Evolutionary conservation across 2,797 vertebrate species (phyloP).

Genomic region (Eulemur albifrons): DNA sequence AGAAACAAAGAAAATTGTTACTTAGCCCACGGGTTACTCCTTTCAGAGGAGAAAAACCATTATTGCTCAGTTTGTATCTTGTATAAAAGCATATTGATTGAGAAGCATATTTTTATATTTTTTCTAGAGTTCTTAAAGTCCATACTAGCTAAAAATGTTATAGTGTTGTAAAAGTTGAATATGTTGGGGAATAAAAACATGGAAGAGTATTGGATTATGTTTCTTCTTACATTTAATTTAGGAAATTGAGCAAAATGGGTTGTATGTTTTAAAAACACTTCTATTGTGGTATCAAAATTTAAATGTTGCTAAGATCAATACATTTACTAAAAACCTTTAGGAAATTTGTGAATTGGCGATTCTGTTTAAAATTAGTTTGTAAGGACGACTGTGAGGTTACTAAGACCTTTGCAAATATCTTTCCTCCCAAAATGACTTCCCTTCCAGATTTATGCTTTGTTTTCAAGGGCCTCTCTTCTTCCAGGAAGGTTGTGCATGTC

Average conservation of each 20-base stretch:
- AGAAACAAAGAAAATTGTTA: not conserved
- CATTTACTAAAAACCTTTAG: constrained; percentile 24
- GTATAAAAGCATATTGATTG: not conserved
- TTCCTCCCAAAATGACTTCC: not conserved
- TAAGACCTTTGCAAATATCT: not conserved
- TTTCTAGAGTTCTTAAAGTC: not conserved
- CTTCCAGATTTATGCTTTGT: not conserved
- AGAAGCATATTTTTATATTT: not conserved
- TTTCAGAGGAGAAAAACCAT: not conserved
- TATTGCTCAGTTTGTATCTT: not conserved
- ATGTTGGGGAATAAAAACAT: not conserved
- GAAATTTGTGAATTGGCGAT: not conserved
- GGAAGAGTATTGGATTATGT: not conserved
- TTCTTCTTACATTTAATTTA: constrained; percentile 28
- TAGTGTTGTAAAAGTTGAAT: constrained; percentile 1
- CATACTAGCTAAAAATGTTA: not conserved
- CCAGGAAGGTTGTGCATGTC: not conserved
- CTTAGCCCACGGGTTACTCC: not conserved
- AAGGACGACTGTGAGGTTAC: not conserved
- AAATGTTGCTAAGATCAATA: not conserved
- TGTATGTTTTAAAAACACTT: constrained; percentile 29
- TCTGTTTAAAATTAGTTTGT: not conserved
- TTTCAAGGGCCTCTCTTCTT: not conserved
- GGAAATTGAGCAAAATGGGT: not conserved
- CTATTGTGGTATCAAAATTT: not conserved